A percentile compares a stretch with the other conserved stretches of the same genome.
phyloP scores from a whole-genome alignment of 2,888 invertebrate species.

The Polia nebulosa region DNA sequence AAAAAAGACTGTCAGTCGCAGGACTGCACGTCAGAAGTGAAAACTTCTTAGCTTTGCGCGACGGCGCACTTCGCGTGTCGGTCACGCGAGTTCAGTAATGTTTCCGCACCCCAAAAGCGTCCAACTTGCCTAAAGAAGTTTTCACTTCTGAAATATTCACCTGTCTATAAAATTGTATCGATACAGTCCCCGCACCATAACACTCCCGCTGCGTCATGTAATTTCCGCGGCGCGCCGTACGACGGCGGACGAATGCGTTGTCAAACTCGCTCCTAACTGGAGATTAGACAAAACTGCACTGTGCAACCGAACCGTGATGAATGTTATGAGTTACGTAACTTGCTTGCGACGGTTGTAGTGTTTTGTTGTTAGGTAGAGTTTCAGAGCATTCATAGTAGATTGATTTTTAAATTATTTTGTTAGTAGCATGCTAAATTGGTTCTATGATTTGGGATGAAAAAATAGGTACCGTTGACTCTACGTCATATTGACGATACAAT shows the following conservation, averaged over 20 bases:
- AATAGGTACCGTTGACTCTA: no score
- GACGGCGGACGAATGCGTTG: slow-evolving; percentile 75
- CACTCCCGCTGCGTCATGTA: slow-evolving; percentile 77
- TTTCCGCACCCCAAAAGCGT: no score
- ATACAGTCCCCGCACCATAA: slow-evolving; percentile 32
- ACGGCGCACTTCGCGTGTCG: no score
- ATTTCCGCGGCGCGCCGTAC: slow-evolving; percentile 76
- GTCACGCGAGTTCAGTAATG: no score
- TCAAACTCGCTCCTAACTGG: slow-evolving; percentile 70
- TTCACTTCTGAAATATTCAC: slow-evolving; percentile 8
- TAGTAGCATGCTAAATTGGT: no score
- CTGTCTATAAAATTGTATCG: slow-evolving; percentile 28
- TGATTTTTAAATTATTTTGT: not conserved
- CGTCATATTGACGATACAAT: no score
- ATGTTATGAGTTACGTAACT: slow-evolving; percentile 41
- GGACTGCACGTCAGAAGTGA: no score
- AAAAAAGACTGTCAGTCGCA: no score
- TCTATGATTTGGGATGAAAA: not conserved
- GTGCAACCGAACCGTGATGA: slow-evolving; percentile 56
- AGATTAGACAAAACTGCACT: slow-evolving; percentile 64
- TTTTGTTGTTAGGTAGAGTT: not conserved
- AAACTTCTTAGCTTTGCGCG: no score
- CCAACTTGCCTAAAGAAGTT: no score
- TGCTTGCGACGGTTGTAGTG: slow-evolving; percentile 1
- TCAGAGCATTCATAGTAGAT: not conserved